Conservation (phyloP, 2,113 vertebrate species). For the Larimichthys crocea region DNA sequence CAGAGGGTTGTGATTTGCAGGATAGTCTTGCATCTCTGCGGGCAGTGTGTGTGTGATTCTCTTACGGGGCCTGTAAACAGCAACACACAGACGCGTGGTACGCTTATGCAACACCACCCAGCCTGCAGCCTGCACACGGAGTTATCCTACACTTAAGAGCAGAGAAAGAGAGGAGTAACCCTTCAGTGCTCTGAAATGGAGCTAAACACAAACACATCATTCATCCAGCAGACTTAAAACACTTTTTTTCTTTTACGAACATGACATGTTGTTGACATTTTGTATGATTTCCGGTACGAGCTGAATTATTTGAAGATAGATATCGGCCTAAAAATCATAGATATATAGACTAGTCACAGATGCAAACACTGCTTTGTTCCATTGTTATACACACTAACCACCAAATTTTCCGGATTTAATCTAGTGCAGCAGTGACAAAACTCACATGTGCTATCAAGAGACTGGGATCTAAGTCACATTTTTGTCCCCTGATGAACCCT, state of each 20-base stretch:
- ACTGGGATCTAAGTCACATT: conserved; percentile 8
- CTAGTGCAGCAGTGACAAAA: conserved; percentile 9
- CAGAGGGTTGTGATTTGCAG: conserved; percentile 66
- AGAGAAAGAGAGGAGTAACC: not conserved
- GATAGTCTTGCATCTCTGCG: conserved; percentile 24
- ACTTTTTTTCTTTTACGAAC: not conserved
- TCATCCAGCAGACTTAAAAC: not conserved
- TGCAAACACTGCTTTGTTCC: conserved; percentile 24
- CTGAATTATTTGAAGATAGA: not conserved
- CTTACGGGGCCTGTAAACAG: conserved; percentile 30
- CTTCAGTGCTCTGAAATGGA: conserved; percentile 6
- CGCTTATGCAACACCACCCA: conserved; percentile 50
- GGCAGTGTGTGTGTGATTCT: conserved; percentile 33
- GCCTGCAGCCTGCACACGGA: conserved; percentile 52
- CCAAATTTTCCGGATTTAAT: conserved; percentile 15
- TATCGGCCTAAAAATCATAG: not conserved
- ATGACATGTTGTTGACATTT: not conserved
- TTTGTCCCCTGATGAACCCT: conserved; percentile 26
- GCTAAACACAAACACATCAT: not conserved
- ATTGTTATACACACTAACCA: not conserved
- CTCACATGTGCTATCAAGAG: conserved; percentile 21
- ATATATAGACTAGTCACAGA: not conserved
- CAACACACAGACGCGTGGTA: conserved; percentile 19
- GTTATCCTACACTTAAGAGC: conserved; percentile 3
- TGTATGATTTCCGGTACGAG: not conserved